Evolutionary conservation across 1,140 invertebrate species (phyloP), one percentile per base, ranked within the genome.

Genomic region (Apis florea): DNA sequence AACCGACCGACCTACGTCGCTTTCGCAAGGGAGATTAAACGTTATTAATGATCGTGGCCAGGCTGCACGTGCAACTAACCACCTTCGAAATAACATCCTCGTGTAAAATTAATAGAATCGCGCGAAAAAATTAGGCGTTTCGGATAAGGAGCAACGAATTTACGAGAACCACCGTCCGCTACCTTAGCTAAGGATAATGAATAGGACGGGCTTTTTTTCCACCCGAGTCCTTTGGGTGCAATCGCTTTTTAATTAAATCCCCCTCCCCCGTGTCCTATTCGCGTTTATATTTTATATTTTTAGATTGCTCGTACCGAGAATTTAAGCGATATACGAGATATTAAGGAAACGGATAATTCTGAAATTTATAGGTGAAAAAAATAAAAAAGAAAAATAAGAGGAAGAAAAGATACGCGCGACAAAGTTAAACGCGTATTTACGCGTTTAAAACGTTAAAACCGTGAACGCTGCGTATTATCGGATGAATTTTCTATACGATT

Each of bases 31-130:
- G 17, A 83, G 80, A 86, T 83, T 76, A 86, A 86, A 70, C n/a
- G 51, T 86, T 85, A 86, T 86, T 86, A 86, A 86, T 86, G 80
- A 73, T 31, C 58, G 71, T 58, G 63, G 49, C 75, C 17, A 59
- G 54, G 53, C 21, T 68, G 61, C 63, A 59, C 56, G 64, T 66
- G 53, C 64, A 73, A 64, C 54, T 17, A 13, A 9, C 11, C 51
- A 2, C 15, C 17, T 54, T n/a, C 49, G n/a, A n/a, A 51, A 47
- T 11, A 75, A 47, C 61, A 58, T 71, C 40, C 11, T 61, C 15
- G 19, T 26, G 17, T 51, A 66, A 53, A 31, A 58, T 63, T 83
- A 64, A 79, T 61, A 51, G 72, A 56, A 67, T 19, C 19, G 24
- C 19, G 59, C 1, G 59, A 53, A n/a, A 79, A 54, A 64, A 53